Evolutionary conservation across 35 echinoderm and acorn worm species (phyloP).

Genomic region (Patiria miniata): DNA sequence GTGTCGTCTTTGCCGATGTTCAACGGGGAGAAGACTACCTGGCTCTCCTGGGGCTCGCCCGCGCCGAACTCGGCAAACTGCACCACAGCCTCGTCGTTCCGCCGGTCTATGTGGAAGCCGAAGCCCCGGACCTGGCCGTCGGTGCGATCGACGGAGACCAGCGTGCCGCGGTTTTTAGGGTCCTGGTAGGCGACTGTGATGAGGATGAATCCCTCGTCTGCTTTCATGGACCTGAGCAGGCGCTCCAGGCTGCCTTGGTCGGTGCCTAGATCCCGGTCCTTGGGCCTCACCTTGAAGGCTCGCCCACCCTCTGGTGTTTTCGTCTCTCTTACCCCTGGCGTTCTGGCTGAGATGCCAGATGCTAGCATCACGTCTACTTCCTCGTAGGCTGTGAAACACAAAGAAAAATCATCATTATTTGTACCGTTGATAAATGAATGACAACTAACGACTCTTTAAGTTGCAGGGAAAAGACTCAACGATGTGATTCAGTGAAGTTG

Average conservation of each 20-base stretch:
- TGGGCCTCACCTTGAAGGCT: constrained; percentile 51
- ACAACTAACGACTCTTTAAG: too few species aligned
- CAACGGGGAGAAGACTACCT: background rate
- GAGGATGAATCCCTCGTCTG: constrained; percentile 31
- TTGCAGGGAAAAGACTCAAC: too few species aligned
- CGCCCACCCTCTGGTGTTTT: constrained; percentile 33
- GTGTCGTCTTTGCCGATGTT: constrained; percentile 4
- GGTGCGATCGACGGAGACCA: constrained; percentile 48
- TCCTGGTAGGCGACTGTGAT: constrained; percentile 28
- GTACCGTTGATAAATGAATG: too few species aligned
- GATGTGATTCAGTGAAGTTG: too few species aligned
- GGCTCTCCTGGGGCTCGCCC: background rate
- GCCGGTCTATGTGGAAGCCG: constrained; percentile 34
- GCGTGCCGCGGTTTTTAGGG: constrained; percentile 40
- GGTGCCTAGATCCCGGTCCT: constrained; percentile 34
- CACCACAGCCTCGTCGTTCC: constrained; percentile 30
- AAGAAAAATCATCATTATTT: too few species aligned
- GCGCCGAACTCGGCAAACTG: constrained; percentile 34
- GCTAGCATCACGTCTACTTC: constrained; percentile 44
- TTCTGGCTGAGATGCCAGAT: constrained; percentile 21
- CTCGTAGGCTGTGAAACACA: constrained; percentile 31
- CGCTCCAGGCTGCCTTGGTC: constrained; percentile 8
- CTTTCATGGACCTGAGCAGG: constrained; percentile 1
- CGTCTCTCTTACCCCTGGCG: constrained; percentile 35
- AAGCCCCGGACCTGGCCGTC: constrained; percentile 5